These are phyloP conservation scores for Apteryx owenii DNA, from an alignment of 2,113 vertebrate genomes.

Conservation along the genomic window DNA sequence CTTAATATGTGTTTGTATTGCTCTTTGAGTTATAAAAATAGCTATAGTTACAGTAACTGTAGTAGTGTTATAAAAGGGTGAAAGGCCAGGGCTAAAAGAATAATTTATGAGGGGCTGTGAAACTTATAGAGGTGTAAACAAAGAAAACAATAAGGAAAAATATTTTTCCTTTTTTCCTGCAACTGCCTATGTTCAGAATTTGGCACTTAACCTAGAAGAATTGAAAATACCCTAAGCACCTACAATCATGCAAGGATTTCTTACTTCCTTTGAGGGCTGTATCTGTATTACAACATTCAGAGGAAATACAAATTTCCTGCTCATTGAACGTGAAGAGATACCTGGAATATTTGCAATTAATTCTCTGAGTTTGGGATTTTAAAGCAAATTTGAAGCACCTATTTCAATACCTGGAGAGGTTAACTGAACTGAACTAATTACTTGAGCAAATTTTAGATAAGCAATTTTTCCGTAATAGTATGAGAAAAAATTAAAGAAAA, in stretches of 20 bases:
- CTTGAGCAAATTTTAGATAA: not conserved
- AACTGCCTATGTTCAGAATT: not conserved
- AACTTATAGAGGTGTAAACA: not conserved
- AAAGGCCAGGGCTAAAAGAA: not conserved
- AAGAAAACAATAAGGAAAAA: not conserved
- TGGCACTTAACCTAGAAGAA: not conserved
- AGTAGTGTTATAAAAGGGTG: not conserved
- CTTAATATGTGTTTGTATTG: not conserved
- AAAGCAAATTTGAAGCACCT: not conserved
- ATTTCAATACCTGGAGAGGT: not conserved
- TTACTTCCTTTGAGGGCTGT: not conserved
- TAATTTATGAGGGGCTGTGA: not conserved
- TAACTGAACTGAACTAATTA: not conserved
- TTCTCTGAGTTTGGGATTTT: not conserved
- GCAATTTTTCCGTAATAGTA: not conserved
- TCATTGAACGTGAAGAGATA: not conserved
- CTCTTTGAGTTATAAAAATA: not conserved
- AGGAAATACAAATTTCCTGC: not conserved
- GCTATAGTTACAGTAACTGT: not conserved
- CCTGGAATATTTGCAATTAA: not conserved
- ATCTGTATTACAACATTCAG: not conserved
- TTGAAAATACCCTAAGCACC: not conserved
- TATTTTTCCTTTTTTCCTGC: not conserved
- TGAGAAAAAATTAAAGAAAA: not conserved
- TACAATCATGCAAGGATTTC: not conserved